Evolutionary conservation across 2,888 invertebrate genomes (phyloP), one percentile per base, ranked within the genome.

Genomic region (Oithona nana): DNA sequence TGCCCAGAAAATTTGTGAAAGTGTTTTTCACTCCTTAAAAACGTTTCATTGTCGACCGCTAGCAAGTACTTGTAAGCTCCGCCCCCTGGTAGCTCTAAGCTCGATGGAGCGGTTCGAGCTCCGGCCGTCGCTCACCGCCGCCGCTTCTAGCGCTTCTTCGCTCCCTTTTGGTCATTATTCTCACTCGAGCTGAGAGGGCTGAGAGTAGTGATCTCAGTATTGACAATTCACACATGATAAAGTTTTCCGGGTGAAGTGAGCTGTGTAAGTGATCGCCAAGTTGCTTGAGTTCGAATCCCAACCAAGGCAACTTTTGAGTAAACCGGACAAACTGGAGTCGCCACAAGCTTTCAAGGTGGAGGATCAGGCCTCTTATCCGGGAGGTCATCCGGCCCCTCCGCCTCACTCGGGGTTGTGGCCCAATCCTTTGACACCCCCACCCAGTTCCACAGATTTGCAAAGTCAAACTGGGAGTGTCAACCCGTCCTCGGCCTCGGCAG

Each of bases 211-310:
- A 6, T 39, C 39, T 6, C 6, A 16, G 13, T 54, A 54, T 54
- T 54, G 54, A 54, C 54, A 54, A 54, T 54, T 54, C 54, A 54
- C 54, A 54, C 54, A 54, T 54, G 54, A 54, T 54, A 54, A 54
- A 54, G 54, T 26, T 54, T 54, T 26, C 20, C 54, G 54, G 24
- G 54, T 54, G 54, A 54, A 54, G 54, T 39, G 39, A 39, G 16
- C 8, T 39, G 39, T 11, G n/a, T n/a, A n/a, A n/a, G n/a, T n/a
- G n/a, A n/a, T n/a, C n/a, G n/a, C n/a, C n/a, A n/a, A n/a, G n/a
- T n/a, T n/a, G n/a, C n/a, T n/a, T n/a, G n/a, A n/a, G n/a, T n/a
- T n/a, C n/a, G n/a, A n/a, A n/a, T n/a, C n/a, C n/a, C n/a, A n/a
- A n/a, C n/a, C n/a, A n/a, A n/a, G n/a, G n/a, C n/a, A n/a, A n/a